Evolutionary conservation across 1,140 invertebrate genomes (phyloP), one percentile per base, ranked within the genome.

Genomic region (Scaptomyza hsui): DNA sequence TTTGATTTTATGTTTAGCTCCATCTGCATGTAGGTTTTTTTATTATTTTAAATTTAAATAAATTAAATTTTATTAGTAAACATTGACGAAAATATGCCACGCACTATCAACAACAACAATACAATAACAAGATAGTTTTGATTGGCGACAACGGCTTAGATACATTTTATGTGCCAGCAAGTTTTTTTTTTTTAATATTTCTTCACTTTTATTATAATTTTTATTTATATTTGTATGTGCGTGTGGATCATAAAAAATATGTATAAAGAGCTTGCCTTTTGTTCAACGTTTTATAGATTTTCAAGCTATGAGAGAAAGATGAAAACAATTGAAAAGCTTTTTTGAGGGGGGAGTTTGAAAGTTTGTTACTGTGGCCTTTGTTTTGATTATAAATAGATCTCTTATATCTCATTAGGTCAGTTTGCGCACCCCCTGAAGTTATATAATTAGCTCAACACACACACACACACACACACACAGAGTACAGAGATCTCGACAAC

Each of bases 1-100:
- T 67, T 74, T 65, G 71, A 68, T 78, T 75, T 77, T 70, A 56
- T 64, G 72, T 53, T 70, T 26, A 64, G 24, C 44, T 29, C 32
- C 35, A 47, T 37, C 51, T 48, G 67, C 44, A 42, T 71, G 61
- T 73, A 55, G 73, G 42, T 86, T 7, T 29, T 70, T 68, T 73
- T 69, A 69, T 73, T 73, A 69, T 71, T 85, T 74, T 69, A 64
- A 82, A 86, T 86, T 86, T 86, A 86, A 86, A 86, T 86, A 88
- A 88, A 88, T 88, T 88, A 88, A 82, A 86, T 82, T 86, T 88
- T 86, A 86, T 86, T 88, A 88, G 64, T 82, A 44, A 88, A 85
- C 86, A 88, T 85, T 83, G 80, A 80, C 76, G 72, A 86, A 76
- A 83, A 83, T 83, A 86, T 85, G 82, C 78, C 82, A 78, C 74